phyloP scores from a whole-genome alignment of 1,140 invertebrate genomes.

The Drosophila sp. region DNA sequence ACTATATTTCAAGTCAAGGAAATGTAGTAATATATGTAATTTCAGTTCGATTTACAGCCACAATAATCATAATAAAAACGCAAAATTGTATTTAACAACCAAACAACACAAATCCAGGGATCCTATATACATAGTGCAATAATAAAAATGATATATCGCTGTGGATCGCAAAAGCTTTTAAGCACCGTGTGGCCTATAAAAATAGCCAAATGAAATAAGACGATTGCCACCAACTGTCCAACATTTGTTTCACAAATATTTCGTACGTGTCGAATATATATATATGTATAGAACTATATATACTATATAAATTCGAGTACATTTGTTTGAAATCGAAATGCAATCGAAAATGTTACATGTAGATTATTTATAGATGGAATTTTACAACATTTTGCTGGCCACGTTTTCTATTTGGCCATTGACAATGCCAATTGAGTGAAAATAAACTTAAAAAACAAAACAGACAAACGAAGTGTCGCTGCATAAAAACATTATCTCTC shows the following conservation, averaged over 20 bases:
- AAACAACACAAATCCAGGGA: no score
- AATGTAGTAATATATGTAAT: no score
- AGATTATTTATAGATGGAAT: slow-evolving; percentile 40
- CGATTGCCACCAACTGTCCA: slow-evolving; percentile 26
- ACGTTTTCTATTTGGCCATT: slow-evolving; percentile 11
- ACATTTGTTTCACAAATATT: slow-evolving; percentile 32
- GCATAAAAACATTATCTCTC: slow-evolving; percentile 25
- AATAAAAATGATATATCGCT: slow-evolving; percentile 23
- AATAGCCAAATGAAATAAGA: slow-evolving; percentile 53
- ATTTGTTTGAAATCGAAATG: slow-evolving; percentile 12
- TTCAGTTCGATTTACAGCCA: no score
- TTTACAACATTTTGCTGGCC: slow-evolving; percentile 18
- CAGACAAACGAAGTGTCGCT: slow-evolving; percentile 23
- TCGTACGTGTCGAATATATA: background rate
- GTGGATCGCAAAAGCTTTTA: slow-evolving; percentile 47
- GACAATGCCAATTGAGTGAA: slow-evolving; percentile 34
- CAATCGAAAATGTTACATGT: slow-evolving; percentile 27
- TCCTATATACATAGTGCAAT: background rate
- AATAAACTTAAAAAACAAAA: slow-evolving; percentile 11
- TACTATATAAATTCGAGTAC: background rate
- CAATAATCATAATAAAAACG: no score
- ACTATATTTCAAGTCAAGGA: no score
- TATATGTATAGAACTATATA: no score
- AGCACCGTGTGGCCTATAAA: slow-evolving; percentile 39
- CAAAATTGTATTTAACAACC: no score